phyloP scores from a whole-genome alignment of 1,140 invertebrate species.

The Dinothrombium tinctorium region DNA sequence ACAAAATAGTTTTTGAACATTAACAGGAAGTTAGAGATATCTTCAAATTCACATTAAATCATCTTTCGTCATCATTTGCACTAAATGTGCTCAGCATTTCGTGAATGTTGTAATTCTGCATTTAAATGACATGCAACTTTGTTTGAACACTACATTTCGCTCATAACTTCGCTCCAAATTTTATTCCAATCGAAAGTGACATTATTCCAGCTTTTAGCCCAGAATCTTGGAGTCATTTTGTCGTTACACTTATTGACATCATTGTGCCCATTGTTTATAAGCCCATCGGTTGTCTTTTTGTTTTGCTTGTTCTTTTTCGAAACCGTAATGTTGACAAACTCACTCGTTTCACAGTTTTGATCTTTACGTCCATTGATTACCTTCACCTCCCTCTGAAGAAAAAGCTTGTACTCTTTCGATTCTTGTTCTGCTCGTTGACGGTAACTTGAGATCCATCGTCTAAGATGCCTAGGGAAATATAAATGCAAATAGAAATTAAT shows the following conservation, averaged over 20 bases:
- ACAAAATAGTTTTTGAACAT: too few species aligned
- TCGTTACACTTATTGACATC: background rate
- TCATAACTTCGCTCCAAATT: background rate
- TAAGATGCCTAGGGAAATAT: background rate
- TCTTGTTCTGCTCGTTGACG: background rate
- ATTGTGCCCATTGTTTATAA: background rate
- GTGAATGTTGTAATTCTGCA: too few species aligned
- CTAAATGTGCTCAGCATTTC: too few species aligned
- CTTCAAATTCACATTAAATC: too few species aligned
- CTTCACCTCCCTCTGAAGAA: too few species aligned
- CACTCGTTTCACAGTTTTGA: too few species aligned
- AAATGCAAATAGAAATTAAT: background rate
- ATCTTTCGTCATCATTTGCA: too few species aligned
- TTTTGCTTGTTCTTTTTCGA: background rate
- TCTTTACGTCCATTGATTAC: background rate
- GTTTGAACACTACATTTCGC: too few species aligned
- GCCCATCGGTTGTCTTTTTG: background rate
- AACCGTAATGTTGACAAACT: too few species aligned
- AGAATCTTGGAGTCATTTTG: background rate
- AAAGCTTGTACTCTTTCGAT: background rate
- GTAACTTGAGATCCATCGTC: constrained; percentile 3
- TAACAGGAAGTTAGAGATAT: too few species aligned
- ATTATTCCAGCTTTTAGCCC: background rate
- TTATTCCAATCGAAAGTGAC: background rate
- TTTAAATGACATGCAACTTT: too few species aligned